These are phyloP conservation scores for Drosophila azteca DNA, from an alignment of 1,140 invertebrate species.

Conservation along the genomic window DNA sequence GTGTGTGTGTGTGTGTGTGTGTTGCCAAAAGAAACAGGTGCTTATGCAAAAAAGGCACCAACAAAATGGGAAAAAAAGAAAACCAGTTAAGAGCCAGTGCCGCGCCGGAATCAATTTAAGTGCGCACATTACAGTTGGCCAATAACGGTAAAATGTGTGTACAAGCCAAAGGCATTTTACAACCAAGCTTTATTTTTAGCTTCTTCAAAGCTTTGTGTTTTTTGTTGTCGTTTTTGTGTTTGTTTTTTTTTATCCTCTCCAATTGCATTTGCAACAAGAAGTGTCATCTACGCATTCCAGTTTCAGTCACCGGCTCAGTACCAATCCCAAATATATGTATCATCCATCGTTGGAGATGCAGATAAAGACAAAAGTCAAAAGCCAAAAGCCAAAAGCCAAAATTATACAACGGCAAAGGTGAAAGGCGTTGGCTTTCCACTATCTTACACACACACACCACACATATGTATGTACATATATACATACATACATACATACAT, in stretches of 20 bases:
- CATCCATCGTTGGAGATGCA: no score
- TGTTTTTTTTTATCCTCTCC: background rate
- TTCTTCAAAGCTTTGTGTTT: slow-evolving; percentile 6
- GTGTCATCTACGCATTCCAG: background rate
- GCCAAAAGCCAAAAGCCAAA: background rate
- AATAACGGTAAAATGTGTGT: slow-evolving; percentile 72
- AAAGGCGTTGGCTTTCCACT: slow-evolving; percentile 42
- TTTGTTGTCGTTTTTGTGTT: slow-evolving; percentile 6
- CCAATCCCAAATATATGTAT: no score
- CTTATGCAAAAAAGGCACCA: slow-evolving; percentile 69
- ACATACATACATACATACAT: background rate
- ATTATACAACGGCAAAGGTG: slow-evolving; percentile 55
- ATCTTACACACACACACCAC: background rate
- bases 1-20: background rate
- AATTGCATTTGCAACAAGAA: background rate
- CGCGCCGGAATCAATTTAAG: slow-evolving; percentile 71
- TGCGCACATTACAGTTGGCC: slow-evolving; percentile 62
- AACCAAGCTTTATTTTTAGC: slow-evolving; percentile 38
- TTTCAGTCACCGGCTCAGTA: no score
- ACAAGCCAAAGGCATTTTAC: slow-evolving; percentile 21
- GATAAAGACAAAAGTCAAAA: slow-evolving; percentile 28
- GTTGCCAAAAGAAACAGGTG: slow-evolving; percentile 69
- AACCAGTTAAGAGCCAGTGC: slow-evolving; percentile 50
- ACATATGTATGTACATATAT: slow-evolving; percentile 25
- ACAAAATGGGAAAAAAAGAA: slow-evolving; percentile 21